phyloP scores from a whole-genome alignment of 2,113 vertebrate genomes.

The Pseudois nayaur region DNA sequence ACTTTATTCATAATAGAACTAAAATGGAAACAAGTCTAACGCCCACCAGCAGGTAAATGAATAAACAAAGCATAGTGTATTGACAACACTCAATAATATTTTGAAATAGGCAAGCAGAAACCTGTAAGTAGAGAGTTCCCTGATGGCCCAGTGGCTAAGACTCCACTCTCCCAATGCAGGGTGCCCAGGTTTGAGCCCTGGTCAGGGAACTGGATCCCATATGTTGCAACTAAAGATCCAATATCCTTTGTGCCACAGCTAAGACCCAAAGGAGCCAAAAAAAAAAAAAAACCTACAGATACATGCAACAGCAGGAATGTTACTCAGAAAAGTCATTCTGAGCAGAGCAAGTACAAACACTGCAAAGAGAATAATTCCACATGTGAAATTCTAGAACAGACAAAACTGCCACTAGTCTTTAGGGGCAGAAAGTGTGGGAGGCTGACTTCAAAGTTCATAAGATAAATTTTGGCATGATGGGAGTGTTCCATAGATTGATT shows the following conservation, averaged over 20 bases:
- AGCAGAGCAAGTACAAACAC: neutral
- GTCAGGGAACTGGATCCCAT: neutral
- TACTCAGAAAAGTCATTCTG: neutral
- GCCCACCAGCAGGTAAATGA: neutral
- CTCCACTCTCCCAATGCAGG: neutral
- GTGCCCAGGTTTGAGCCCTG: neutral
- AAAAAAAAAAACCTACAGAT: neutral
- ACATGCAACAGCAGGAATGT: neutral
- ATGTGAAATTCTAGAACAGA: neutral
- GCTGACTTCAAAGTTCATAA: neutral
- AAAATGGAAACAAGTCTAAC: neutral
- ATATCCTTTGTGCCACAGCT: neutral
- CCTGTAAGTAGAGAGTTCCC: neutral
- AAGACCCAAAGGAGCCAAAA: neutral
- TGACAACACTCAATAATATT: neutral
- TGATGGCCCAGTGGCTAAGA: neutral
- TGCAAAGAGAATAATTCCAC: neutral
- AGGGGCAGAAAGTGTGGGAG: neutral
- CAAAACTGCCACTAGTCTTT: neutral
- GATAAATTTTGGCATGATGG: neutral
- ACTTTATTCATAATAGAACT: neutral
- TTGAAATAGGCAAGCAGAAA: neutral
- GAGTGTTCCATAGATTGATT: neutral
- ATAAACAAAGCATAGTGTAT: neutral
- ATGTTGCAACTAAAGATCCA: neutral